Conservation (phyloP, 2,113 vertebrate genomes). For the Hylia prasina region DNA sequence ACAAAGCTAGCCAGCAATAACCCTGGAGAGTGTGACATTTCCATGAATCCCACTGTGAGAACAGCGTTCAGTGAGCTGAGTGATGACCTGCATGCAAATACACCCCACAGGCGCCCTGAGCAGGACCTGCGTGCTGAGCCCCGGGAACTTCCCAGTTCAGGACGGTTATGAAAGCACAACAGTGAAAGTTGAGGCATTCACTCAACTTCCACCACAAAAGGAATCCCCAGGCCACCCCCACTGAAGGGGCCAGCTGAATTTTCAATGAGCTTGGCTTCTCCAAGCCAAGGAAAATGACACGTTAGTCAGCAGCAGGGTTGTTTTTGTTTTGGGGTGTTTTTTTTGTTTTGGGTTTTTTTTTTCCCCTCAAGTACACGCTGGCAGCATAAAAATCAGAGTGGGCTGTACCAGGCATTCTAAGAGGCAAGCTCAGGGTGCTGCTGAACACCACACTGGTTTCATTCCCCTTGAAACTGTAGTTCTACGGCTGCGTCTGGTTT, state of each 20-base stretch:
- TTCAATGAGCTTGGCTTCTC: neutral
- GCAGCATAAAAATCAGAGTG: neutral
- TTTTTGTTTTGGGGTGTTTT: neutral
- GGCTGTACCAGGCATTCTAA: neutral
- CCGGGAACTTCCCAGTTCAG: neutral
- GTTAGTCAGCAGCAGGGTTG: neutral
- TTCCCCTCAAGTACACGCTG: neutral
- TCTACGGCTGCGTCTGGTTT: fast-evolving
- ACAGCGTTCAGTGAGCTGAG: neutral
- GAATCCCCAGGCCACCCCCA: neutral
- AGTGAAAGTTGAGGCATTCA: neutral
- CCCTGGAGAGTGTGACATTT: neutral
- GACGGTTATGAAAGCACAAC: neutral
- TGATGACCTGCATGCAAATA: neutral
- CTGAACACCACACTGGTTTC: fast-evolving
- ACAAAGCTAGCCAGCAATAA: neutral
- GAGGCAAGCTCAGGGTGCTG: neutral
- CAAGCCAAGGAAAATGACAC: neutral
- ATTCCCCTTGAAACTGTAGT: neutral
- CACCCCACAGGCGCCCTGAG: neutral
- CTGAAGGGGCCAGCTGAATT: neutral
- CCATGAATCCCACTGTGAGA: neutral
- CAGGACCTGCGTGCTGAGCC: neutral
- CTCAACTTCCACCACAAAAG: neutral
- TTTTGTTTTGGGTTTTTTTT: too few relatives aligned